Evolutionary conservation across 2,888 invertebrate species (phyloP).

Genomic region (Agriotes lineatus): DNA sequence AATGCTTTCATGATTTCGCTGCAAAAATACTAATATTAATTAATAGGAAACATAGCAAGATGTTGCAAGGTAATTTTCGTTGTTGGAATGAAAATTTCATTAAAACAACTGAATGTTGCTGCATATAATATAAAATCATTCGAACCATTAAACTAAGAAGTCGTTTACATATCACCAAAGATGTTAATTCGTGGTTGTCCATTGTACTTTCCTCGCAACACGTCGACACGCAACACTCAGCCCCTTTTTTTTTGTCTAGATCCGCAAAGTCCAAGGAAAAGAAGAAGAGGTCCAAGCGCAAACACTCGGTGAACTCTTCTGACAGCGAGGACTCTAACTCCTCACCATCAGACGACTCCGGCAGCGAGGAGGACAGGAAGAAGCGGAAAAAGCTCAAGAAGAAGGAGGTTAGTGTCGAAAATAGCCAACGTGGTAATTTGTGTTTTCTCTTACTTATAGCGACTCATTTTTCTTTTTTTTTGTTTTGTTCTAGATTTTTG

Average conservation of each 20-base stretch:
- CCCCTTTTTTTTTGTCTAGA: slow-evolving; percentile 50
- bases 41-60: no score
- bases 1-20: no score
- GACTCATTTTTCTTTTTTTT: background rate
- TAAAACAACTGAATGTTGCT: no score
- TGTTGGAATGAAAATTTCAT: no score
- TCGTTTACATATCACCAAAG: slow-evolving; percentile 22
- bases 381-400: slow-evolving; percentile 67
- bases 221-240: no score
- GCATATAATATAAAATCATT: no score
- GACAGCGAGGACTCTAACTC: slow-evolving; percentile 55
- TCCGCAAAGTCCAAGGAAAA: slow-evolving; percentile 63
- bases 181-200: slow-evolving; percentile 24
- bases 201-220: background rate
- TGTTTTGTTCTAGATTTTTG: no score
- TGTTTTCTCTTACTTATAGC: background rate
- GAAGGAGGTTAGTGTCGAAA: slow-evolving; percentile 64
- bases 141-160: no score
- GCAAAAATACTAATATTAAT: no score
- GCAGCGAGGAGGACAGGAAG: slow-evolving; percentile 66
- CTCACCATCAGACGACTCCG: slow-evolving; percentile 60
- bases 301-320: slow-evolving; percentile 56
- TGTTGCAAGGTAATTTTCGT: no score
- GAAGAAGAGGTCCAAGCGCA: slow-evolving; percentile 63
- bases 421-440: background rate